phyloP scores from a whole-genome alignment of 2,113 vertebrate species.

The Rhagologus leucostigma region DNA sequence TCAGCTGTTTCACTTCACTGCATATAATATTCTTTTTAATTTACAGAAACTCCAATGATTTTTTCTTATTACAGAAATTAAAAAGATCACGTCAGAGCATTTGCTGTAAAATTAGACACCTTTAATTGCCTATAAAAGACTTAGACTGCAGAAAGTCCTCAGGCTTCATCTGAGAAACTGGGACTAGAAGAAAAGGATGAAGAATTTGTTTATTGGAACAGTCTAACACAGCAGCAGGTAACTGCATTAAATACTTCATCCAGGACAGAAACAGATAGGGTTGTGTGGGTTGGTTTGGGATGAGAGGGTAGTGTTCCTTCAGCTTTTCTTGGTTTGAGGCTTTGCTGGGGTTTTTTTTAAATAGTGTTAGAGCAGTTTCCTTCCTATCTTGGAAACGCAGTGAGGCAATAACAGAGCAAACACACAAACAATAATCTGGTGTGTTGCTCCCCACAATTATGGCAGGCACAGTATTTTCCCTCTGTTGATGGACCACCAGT shows the following conservation, averaged over 20 bases:
- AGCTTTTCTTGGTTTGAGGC: neutral
- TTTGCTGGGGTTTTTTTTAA: neutral
- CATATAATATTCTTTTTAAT: neutral
- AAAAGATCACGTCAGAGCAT: neutral
- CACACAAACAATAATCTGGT: neutral
- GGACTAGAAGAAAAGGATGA: neutral
- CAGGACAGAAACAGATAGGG: neutral
- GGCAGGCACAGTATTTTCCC: neutral
- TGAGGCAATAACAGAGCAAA: neutral
- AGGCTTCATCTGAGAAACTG: neutral
- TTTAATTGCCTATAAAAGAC: neutral
- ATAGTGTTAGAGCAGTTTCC: neutral
- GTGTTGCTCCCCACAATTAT: neutral
- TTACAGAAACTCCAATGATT: neutral
- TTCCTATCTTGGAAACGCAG: neutral
- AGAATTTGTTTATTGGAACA: neutral
- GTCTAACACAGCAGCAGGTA: neutral
- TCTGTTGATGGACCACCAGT: neutral
- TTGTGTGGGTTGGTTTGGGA: neutral
- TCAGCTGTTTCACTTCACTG: neutral
- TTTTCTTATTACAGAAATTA: neutral
- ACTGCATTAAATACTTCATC: neutral
- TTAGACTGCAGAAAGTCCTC: neutral
- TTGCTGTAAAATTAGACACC: neutral
- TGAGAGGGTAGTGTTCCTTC: neutral